Base-by-base conservation (phyloP, 2,888 invertebrate species). In the Tridacna crocea region DNA sequence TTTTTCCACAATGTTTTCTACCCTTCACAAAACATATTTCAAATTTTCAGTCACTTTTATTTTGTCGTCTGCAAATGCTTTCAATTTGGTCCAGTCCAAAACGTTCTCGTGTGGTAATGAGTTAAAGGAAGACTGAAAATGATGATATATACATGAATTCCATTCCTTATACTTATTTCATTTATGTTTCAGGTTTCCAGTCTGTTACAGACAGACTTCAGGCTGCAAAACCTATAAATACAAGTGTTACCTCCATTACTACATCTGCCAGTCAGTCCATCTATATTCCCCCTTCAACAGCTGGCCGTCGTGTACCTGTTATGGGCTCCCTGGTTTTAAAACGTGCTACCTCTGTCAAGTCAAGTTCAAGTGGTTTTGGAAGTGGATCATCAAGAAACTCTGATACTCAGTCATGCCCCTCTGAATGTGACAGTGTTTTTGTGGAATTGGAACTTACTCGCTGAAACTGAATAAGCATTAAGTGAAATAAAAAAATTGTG, bases 311-410 rank as follows among this genome's bases (percentile, higher is more conserved):
- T 8, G 81, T 84, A 19, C 84, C 84, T 19, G 61, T 76, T 76
- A 84, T 84, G 81, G 83, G 85, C 22, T 80, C 82, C 11, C 26
- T 76, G 17, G 72, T 83, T 10, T 75, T 85, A 70, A 80, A 80
- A 68, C 78, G 76, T 46, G 70, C 79, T 8, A 63, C 75, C 15
- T 85, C 85, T 13, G 73, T 72, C 27, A 70, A 66, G 55, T 85
- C 83, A 0, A 27, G 26, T 17, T 82, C 82, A 3, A 85, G 85
- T 58, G 85, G 85, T 27, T 83, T 85, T 66, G 85, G 84, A 0
- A 77, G 79, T 55, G 83, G 77, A 8, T 75, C 76, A 17, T 80
- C 76, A 11, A 70, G 72, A 47, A 72, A 83, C 68, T 78, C 83
- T 2, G 79, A 84, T 76, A 19, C 55, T 27, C 36, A 36, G 36